These are phyloP conservation scores for Drosophila ficusphila DNA, from an alignment of 1,140 invertebrate genomes.

Conservation along the genomic window DNA sequence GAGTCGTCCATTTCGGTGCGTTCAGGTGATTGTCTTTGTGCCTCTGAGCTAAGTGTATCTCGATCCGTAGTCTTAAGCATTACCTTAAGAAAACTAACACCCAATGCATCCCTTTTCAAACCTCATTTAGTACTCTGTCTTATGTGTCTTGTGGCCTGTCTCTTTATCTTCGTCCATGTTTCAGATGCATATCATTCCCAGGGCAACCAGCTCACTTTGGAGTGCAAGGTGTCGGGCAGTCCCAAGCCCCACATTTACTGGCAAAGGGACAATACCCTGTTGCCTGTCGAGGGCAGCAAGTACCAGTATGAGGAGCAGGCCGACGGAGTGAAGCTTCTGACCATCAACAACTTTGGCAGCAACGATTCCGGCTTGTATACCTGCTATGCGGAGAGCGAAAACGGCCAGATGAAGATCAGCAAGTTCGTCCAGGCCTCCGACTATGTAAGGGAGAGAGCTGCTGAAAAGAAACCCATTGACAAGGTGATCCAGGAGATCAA, in stretches of 20 bases:
- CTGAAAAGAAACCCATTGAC: slow-evolving; percentile 55
- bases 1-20: slow-evolving; percentile 16
- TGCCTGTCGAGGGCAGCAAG: slow-evolving; percentile 85
- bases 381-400: slow-evolving; percentile 78
- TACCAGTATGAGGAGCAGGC: slow-evolving; percentile 82
- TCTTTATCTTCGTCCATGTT: slow-evolving; percentile 33
- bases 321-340: slow-evolving; percentile 71
- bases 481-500: slow-evolving; percentile 45
- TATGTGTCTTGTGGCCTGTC: slow-evolving; percentile 43
- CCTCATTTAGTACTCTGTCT: slow-evolving; percentile 46
- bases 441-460: slow-evolving; percentile 51
- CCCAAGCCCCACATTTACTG: slow-evolving; percentile 87
- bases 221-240: slow-evolving; percentile 81
- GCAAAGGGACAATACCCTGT: slow-evolving; percentile 90
- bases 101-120: background rate
- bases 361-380: slow-evolving; percentile 74
- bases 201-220: slow-evolving; percentile 65
- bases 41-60: slow-evolving; percentile 18
- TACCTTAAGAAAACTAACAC: slow-evolving; percentile 38
- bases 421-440: slow-evolving; percentile 78
- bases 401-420: slow-evolving; percentile 82
- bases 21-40: slow-evolving; percentile 40
- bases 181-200: slow-evolving; percentile 80
- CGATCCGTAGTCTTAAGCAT: slow-evolving; percentile 9
- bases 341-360: slow-evolving; percentile 54